A percentile compares a stretch with the other conserved stretches of the same genome.
These are phyloP conservation scores for Trachops cirrhosus DNA, from an alignment of 2,797 vertebrate species.

Conservation along the genomic window DNA sequence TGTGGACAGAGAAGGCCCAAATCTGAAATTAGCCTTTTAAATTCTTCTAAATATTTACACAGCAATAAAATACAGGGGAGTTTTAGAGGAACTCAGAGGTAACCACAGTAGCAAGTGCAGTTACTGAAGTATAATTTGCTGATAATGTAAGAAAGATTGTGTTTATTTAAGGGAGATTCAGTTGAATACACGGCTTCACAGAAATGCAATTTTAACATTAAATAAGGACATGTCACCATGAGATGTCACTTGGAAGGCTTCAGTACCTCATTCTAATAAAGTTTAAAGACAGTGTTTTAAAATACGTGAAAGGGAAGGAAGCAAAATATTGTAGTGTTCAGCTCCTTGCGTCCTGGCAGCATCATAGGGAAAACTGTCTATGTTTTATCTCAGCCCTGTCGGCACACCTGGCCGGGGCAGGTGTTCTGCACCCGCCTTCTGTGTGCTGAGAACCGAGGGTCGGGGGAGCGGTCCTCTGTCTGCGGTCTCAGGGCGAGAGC, in stretches of 20 bases:
- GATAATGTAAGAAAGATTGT: slow-evolving; percentile 53
- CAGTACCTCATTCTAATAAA: neutral
- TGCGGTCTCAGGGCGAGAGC: neutral
- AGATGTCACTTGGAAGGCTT: neutral
- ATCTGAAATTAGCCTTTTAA: slow-evolving; percentile 61
- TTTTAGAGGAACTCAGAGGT: slow-evolving; percentile 53
- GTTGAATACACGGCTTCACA: neutral
- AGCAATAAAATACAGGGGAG: slow-evolving; percentile 61
- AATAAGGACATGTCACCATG: neutral
- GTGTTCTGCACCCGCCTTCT: neutral
- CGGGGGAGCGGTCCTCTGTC: neutral
- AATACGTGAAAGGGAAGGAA: neutral
- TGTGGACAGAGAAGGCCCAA: slow-evolving; percentile 21
- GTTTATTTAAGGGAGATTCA: slow-evolving; percentile 45
- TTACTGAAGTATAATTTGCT: slow-evolving; percentile 53
- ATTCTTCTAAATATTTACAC: slow-evolving; percentile 77
- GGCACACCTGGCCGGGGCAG: neutral
- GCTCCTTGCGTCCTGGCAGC: neutral
- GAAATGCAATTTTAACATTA: slow-evolving; percentile 28
- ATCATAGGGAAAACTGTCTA: neutral
- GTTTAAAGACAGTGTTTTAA: neutral
- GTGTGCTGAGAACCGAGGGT: neutral
- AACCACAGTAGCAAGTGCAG: slow-evolving; percentile 70
- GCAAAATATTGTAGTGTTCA: neutral
- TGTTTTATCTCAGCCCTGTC: neutral